These are phyloP conservation scores for Myotis vivesi DNA, from an alignment of 2,797 vertebrate species.

Conservation along the genomic window DNA sequence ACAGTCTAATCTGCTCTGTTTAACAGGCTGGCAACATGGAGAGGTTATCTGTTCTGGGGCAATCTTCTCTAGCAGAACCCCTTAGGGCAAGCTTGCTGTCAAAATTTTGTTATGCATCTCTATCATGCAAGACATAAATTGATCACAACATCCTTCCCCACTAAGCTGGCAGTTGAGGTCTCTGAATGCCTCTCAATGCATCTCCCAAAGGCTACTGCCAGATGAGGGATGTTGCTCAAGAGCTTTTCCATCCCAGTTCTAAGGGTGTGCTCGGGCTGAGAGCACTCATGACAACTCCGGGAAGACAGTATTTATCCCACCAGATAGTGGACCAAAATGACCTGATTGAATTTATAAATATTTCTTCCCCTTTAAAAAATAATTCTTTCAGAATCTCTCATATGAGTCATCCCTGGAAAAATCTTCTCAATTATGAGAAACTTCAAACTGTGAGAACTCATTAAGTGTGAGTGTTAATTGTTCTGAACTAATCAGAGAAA, in stretches of 20 bases:
- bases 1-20: neutral
- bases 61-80: neutral
- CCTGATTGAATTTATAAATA: neutral
- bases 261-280: neutral
- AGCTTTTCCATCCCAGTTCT: neutral
- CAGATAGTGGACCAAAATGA: neutral
- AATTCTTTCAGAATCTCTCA: neutral
- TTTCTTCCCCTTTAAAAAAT: constrained; percentile 43
- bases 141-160: neutral
- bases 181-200: neutral
- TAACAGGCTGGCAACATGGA: neutral
- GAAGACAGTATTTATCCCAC: neutral
- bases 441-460: constrained; percentile 61
- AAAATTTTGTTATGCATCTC: neutral
- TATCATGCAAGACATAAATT: neutral
- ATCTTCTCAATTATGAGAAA: constrained; percentile 55
- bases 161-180: neutral
- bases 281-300: neutral
- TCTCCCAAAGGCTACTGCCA: neutral
- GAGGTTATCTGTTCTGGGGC: neutral
- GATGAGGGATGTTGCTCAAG: neutral
- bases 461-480: constrained; percentile 46
- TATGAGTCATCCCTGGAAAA: constrained; percentile 56
- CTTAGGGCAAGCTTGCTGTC: neutral
- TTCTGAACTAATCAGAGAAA: constrained; percentile 58